Evolutionary conservation across 2,797 vertebrate genomes (phyloP).

Genomic region (Lagodon rhomboides): DNA sequence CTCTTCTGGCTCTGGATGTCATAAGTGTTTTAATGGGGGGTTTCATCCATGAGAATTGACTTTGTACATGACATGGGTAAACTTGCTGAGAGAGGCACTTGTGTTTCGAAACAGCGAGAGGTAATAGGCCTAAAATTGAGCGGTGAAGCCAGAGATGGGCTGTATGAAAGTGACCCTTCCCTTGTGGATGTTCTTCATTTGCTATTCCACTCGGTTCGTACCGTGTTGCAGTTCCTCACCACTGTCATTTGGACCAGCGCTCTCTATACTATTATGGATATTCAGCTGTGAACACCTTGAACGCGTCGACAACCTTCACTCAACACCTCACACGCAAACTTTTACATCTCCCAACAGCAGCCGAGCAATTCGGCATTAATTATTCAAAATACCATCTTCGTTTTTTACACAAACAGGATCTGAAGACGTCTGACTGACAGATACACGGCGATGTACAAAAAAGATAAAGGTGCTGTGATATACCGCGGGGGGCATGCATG

Average conservation of each 20-base stretch:
- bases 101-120: neutral
- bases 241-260: constrained; percentile 58
- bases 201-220: constrained; percentile 44
- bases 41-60: constrained; percentile 38
- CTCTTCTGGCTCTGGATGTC: constrained; percentile 30
- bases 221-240: constrained; percentile 46
- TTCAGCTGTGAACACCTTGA: constrained; percentile 32
- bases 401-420: constrained; percentile 22
- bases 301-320: neutral
- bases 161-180: constrained; percentile 34
- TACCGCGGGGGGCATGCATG: neutral
- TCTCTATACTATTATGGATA: constrained; percentile 59
- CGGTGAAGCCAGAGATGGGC: constrained; percentile 2
- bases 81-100: constrained; percentile 31
- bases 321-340: constrained; percentile 31
- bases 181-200: constrained; percentile 48
- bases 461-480: constrained; percentile 15
- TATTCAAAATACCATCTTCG: constrained; percentile 42
- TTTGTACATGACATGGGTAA: constrained; percentile 23
- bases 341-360: constrained; percentile 27
- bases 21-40: constrained; percentile 44
- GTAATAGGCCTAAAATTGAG: constrained; percentile 6
- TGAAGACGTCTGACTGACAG: constrained; percentile 11
- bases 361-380: constrained; percentile 45
- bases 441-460: neutral